phyloP scores from a whole-genome alignment of 2,113 vertebrate genomes.

The Tricholaema leucomelas region DNA sequence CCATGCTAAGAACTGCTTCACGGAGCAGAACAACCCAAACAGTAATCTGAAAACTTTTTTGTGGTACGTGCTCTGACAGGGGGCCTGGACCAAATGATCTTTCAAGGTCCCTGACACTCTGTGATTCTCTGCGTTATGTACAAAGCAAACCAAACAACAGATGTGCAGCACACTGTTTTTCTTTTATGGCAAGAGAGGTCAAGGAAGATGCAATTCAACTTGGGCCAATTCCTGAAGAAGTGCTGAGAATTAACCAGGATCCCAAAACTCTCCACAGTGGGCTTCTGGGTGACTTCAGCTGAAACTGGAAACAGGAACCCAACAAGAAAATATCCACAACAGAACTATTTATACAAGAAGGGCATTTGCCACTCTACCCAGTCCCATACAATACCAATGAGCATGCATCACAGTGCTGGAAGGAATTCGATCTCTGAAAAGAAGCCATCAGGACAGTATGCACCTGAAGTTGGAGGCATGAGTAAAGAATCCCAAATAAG shows the following conservation, averaged over 20 bases:
- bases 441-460: not conserved
- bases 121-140: no score
- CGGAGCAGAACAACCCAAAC: fast-evolving
- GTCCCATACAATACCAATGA: not conserved
- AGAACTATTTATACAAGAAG: not conserved
- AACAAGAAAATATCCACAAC: not conserved
- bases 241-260: not conserved
- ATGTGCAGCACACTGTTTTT: not conserved
- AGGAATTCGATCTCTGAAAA: not conserved
- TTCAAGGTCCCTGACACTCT: no score
- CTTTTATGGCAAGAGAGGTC: not conserved
- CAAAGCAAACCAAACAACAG: not conserved
- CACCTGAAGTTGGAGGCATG: not conserved
- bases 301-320: not conserved
- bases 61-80: not conserved
- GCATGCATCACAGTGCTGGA: not conserved
- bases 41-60: not conserved
- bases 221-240: not conserved
- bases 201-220: not conserved
- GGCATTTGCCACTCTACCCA: not conserved
- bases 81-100: no score
- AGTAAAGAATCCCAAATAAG: not conserved
- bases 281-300: not conserved
- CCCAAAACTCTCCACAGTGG: not conserved
- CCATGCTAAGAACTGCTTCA: fast-evolving